phyloP scores from a whole-genome alignment of 2,113 vertebrate genomes.

The Vicugna pacos region DNA sequence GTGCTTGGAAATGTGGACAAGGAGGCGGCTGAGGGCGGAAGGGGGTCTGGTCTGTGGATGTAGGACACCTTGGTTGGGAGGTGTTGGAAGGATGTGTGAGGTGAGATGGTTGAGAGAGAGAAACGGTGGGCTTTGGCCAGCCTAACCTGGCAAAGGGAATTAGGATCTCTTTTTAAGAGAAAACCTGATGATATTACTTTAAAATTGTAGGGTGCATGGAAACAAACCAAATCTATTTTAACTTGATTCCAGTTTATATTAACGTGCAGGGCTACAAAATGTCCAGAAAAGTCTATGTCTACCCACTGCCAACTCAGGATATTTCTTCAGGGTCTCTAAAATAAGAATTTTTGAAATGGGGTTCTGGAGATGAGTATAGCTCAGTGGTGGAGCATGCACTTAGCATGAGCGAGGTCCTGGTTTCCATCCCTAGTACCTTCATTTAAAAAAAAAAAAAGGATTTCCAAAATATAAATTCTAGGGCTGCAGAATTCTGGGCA shows the following conservation, averaged over 20 bases:
- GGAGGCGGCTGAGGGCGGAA: not conserved
- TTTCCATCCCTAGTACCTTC: too few relatives aligned
- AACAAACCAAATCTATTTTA: not conserved
- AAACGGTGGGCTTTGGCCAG: not conserved
- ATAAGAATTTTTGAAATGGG: not conserved
- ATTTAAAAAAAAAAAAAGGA: not conserved
- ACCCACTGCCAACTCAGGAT: not conserved
- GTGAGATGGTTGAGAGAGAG: not conserved
- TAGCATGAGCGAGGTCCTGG: too few relatives aligned
- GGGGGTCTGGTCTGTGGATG: not conserved
- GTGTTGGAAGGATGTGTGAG: not conserved
- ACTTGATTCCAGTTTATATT: not conserved
- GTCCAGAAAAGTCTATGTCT: constrained; percentile 29
- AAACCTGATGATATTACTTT: not conserved
- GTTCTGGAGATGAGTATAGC: too few relatives aligned
- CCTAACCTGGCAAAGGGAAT: not conserved
- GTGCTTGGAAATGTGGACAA: not conserved
- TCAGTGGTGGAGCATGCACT: too few relatives aligned
- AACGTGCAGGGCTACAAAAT: not conserved
- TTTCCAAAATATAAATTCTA: not conserved
- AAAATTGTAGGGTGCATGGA: not conserved
- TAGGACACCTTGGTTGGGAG: not conserved
- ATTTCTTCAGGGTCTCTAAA: constrained; percentile 23
- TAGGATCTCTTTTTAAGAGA: not conserved
- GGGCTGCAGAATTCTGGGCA: not conserved